Evolutionary conservation across 2,113 vertebrate species (phyloP).

Genomic region (Hippocampus mohnikei): DNA sequence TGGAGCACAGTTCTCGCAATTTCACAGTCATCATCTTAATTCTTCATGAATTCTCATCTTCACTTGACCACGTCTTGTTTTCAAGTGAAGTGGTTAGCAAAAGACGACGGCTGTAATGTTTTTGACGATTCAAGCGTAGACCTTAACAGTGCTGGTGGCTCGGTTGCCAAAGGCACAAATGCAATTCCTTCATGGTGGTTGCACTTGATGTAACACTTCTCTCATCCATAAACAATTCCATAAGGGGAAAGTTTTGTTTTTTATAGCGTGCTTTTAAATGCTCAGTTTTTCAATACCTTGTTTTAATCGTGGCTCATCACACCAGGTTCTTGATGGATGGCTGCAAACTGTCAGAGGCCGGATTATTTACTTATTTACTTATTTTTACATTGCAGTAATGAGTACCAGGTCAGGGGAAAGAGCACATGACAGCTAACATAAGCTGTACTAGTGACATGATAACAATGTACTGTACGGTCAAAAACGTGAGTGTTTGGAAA

Average conservation of each 20-base stretch:
- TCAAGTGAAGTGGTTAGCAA: neutral
- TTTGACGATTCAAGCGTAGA: conserved; percentile 2
- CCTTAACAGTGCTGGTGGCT: conserved; percentile 4
- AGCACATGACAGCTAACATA: too few species aligned
- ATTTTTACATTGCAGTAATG: neutral
- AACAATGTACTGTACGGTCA: too few species aligned
- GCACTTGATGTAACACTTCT: neutral
- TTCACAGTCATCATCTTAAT: neutral
- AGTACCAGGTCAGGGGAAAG: neutral
- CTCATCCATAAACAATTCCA: conserved; percentile 2
- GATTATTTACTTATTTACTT: neutral
- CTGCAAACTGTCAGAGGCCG: neutral
- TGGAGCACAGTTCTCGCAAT: neutral
- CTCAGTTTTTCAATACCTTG: neutral
- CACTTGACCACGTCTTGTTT: neutral
- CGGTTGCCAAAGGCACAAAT: conserved; percentile 7
- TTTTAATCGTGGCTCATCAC: neutral
- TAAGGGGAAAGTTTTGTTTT: neutral
- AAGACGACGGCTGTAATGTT: neutral
- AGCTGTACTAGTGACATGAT: too few species aligned
- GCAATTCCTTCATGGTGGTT: neutral
- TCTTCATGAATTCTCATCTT: neutral
- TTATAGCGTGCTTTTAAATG: neutral
- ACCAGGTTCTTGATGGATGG: neutral
- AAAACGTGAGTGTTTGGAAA: too few species aligned